Evolutionary conservation across 2,888 invertebrate species (phyloP).

Genomic region (Chrysomela aeneicollis): DNA sequence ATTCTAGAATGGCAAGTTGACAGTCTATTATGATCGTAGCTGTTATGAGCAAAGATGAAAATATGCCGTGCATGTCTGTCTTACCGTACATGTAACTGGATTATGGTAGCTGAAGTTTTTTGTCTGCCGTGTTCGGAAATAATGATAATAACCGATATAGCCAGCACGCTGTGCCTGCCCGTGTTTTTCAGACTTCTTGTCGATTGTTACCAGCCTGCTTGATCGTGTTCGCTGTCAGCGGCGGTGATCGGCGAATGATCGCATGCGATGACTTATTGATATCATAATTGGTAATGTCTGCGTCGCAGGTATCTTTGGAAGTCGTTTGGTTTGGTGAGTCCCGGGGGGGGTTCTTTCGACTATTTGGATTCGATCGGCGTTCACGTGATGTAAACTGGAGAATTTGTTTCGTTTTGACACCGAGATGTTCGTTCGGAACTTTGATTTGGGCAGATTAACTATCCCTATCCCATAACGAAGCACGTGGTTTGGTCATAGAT

Average conservation of each 20-base stretch:
- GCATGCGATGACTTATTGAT: not conserved
- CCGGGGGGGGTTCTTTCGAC: no score
- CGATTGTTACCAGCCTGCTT: slow-evolving; percentile 37
- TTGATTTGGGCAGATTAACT: no score
- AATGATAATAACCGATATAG: slow-evolving; percentile 41
- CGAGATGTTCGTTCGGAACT: no score
- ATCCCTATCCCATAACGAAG: no score
- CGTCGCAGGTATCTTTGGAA: no score
- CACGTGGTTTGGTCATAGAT: no score
- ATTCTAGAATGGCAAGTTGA: slow-evolving; percentile 10
- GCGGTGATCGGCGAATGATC: slow-evolving; percentile 7
- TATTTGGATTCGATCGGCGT: no score
- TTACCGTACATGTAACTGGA: slow-evolving; percentile 46
- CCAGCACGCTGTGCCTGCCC: slow-evolving; percentile 39
- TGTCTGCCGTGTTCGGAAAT: slow-evolving; percentile 48
- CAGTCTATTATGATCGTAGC: slow-evolving; percentile 39
- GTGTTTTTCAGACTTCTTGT: slow-evolving; percentile 31
- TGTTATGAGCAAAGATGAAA: slow-evolving; percentile 44
- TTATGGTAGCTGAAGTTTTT: slow-evolving; percentile 40
- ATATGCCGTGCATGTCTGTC: slow-evolving; percentile 46
- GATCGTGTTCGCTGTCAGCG: slow-evolving; percentile 16
- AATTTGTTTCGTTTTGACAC: no score
- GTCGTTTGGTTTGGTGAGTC: no score
- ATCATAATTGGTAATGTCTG: not conserved
- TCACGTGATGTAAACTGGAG: no score